phyloP scores from a whole-genome alignment of 2,797 vertebrate species.

The Pangasius krempfi region DNA sequence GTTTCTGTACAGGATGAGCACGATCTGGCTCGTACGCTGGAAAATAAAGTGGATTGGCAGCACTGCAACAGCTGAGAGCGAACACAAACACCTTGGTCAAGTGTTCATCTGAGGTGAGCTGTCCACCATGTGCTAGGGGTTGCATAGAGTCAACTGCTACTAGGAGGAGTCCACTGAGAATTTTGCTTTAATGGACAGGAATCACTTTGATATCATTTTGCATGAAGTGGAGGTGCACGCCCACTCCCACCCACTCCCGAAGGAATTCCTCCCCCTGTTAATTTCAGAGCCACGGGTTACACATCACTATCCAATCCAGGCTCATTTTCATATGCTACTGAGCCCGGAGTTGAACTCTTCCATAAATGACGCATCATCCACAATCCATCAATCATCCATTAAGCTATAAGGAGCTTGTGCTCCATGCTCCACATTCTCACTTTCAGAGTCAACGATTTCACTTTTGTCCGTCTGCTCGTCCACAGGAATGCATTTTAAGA shows the following conservation, averaged over 20 bases:
- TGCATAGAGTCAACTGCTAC: not conserved
- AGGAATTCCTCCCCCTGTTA: not conserved
- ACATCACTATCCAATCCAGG: no score
- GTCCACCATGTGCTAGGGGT: not conserved
- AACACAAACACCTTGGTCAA: not conserved
- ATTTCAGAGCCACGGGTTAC: not conserved
- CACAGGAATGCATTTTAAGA: no score
- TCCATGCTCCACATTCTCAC: no score
- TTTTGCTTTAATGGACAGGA: not conserved
- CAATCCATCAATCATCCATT: no score
- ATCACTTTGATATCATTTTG: not conserved
- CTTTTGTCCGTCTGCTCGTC: no score
- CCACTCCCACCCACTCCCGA: not conserved
- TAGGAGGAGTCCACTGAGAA: not conserved
- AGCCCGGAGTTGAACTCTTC: no score
- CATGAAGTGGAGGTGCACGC: not conserved
- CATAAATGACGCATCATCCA: no score
- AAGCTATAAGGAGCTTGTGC: no score
- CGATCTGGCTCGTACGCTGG: not conserved
- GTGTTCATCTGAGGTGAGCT: not conserved
- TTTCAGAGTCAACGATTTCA: no score
- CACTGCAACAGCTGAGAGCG: not conserved
- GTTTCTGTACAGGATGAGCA: conserved; percentile 13
- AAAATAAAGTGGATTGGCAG: not conserved
- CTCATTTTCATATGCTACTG: no score